These are phyloP conservation scores for Apoderus coryli DNA, from an alignment of 2,888 invertebrate genomes.

Conservation along the genomic window DNA sequence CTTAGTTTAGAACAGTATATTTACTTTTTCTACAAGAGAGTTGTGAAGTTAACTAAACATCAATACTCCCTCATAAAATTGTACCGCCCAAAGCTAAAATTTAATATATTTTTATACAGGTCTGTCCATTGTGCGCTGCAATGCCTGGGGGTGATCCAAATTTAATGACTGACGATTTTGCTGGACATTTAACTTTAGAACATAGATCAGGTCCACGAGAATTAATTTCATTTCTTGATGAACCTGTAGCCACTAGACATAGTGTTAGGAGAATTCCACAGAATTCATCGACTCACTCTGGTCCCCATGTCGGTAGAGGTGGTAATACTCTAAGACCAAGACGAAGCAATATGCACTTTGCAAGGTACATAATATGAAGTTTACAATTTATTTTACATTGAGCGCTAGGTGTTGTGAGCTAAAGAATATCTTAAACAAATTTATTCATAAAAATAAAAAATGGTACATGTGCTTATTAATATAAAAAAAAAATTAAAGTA, in stretches of 20 bases:
- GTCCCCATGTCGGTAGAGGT: conserved; percentile 24
- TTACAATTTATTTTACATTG: too few relatives aligned
- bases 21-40: too few relatives aligned
- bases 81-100: too few relatives aligned
- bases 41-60: too few relatives aligned
- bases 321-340: conserved; percentile 46
- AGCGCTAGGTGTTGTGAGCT: too few relatives aligned
- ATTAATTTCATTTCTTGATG: conserved; percentile 86
- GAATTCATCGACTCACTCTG: conserved; percentile 24
- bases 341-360: conserved; percentile 90
- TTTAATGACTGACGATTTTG: conserved; percentile 95
- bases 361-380: conserved; percentile 46
- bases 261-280: conserved; percentile 33
- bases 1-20: too few relatives aligned
- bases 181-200: conserved; percentile 87
- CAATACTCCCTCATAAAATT: too few relatives aligned
- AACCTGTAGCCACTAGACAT: conserved; percentile 53
- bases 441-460: too few relatives aligned
- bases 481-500: too few relatives aligned
- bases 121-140: conserved; percentile 95
- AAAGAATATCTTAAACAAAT: too few relatives aligned
- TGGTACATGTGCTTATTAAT: too few relatives aligned
- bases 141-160: conserved; percentile 95
- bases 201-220: conserved; percentile 72
- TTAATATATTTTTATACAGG: conserved; percentile 48